phyloP scores from a whole-genome alignment of 2,797 vertebrate species.

The Furcifer pardalis region DNA sequence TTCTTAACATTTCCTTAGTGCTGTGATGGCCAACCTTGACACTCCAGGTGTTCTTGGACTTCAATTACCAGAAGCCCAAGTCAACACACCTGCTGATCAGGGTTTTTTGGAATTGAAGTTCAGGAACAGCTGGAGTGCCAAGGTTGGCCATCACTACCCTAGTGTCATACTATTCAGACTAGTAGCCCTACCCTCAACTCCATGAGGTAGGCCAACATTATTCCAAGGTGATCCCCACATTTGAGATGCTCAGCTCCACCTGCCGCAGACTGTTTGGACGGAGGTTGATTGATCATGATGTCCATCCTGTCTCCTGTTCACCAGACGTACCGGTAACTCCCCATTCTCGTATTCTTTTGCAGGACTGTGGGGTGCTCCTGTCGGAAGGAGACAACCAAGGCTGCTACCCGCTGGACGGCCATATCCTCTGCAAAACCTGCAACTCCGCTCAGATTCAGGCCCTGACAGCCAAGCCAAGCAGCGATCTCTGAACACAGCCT shows the following conservation, averaged over 20 bases:
- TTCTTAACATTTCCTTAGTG: not conserved
- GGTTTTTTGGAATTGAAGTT: too few species aligned
- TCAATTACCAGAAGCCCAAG: too few species aligned
- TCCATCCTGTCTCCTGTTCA: not conserved
- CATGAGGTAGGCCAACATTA: not conserved
- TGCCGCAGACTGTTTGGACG: too few species aligned
- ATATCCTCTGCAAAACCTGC: conserved; percentile 98
- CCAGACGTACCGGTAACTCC: not conserved
- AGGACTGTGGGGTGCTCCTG: conserved; percentile 94
- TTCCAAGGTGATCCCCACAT: not conserved
- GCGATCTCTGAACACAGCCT: conserved; percentile 88
- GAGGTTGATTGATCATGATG: too few species aligned
- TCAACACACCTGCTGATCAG: too few species aligned
- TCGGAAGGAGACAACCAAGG: conserved; percentile 99
- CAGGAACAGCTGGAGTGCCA: too few species aligned
- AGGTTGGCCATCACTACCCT: too few species aligned
- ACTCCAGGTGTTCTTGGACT: too few species aligned
- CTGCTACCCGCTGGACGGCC: conserved; percentile 97
- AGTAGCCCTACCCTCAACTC: too few species aligned
- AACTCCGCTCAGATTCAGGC: conserved; percentile 94
- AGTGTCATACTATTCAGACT: not conserved
- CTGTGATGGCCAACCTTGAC: too few species aligned
- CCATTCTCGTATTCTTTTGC: conserved; percentile 8
- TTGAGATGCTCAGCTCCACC: too few species aligned
- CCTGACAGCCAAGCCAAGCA: conserved; percentile 96